Percentiles rank a stretch among this genome's conserved stretches.
Conservation (phyloP, 2,113 vertebrate genomes). For the Gymnorhina tibicen region DNA sequence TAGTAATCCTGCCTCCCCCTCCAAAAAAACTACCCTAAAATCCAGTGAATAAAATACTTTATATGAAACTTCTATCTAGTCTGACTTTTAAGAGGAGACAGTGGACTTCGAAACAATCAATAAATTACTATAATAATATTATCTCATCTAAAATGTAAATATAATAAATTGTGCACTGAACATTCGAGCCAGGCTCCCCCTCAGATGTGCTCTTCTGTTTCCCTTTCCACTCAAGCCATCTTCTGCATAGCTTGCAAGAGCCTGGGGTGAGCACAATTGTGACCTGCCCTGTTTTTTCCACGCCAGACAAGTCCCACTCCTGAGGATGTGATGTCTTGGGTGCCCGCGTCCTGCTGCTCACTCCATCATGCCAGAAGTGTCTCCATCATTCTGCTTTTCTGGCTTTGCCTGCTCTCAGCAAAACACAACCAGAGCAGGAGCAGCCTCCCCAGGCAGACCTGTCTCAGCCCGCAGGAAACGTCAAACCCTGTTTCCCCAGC, state of each 20-base stretch:
- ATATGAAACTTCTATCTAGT: background rate
- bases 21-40: background rate
- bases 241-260: background rate
- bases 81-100: background rate
- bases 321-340: background rate
- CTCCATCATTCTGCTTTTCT: background rate
- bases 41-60: background rate
- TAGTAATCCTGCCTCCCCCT: background rate
- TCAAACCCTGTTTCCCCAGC: background rate
- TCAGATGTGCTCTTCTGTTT: background rate
- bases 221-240: background rate
- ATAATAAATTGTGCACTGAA: background rate
- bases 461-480: background rate
- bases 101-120: background rate
- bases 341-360: background rate
- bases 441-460: background rate
- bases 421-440: accelerated
- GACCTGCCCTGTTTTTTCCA: background rate
- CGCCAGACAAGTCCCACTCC: background rate
- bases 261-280: accelerated
- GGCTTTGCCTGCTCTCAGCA: background rate
- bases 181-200: background rate
- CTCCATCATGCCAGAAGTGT: background rate
- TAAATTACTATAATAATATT: background rate
- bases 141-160: background rate